Conservation (phyloP, 2,113 vertebrate genomes). For the Chloebia gouldiae region DNA sequence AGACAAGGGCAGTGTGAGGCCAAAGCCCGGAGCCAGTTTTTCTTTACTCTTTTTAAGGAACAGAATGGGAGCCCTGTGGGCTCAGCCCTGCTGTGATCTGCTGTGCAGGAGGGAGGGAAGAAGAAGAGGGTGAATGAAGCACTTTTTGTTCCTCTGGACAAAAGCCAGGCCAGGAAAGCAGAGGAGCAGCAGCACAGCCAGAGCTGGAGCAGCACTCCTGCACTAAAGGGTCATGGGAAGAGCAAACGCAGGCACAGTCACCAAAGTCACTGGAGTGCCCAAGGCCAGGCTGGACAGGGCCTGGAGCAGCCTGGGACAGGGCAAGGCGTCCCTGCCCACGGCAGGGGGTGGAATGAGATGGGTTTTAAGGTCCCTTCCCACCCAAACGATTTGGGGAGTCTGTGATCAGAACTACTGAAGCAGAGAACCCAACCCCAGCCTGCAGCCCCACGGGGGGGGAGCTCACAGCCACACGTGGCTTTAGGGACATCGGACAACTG, state of each 20-base stretch:
- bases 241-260: background rate
- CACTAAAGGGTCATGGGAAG: background rate
- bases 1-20: background rate
- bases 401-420: background rate
- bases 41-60: background rate
- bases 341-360: background rate
- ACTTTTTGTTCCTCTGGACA: background rate
- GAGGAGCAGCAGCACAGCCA: background rate
- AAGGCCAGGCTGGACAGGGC: background rate
- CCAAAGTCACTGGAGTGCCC: background rate
- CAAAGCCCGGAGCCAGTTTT: background rate
- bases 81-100: background rate
- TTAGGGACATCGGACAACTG: accelerated
- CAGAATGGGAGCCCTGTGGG: background rate
- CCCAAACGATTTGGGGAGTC: background rate
- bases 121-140: background rate
- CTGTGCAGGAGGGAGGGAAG: background rate
- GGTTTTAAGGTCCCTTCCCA: background rate
- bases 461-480: accelerated
- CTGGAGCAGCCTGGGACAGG: background rate
- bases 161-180: background rate
- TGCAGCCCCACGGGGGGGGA: background rate
- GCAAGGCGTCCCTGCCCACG: background rate
- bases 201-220: background rate
- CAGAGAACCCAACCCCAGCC: background rate